Conservation (phyloP, 1,140 invertebrate species). For the Drosophila seguyi region DNA sequence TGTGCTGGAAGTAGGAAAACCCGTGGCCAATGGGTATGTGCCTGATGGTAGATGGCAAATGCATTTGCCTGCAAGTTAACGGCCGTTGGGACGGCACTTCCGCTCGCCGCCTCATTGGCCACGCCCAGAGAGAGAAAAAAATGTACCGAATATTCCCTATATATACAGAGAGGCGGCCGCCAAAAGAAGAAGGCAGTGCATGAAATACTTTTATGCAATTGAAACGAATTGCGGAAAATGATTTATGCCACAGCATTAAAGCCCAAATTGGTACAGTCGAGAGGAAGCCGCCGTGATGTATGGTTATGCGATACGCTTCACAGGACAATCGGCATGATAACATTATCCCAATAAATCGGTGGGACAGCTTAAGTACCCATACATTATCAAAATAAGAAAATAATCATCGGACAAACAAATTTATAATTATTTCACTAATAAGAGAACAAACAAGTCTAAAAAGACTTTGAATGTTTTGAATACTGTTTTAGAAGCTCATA, state of each 20-base stretch:
- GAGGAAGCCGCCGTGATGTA: constrained; percentile 51
- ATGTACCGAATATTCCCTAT: constrained; percentile 35
- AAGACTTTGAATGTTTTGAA: background rate
- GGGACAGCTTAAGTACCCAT: constrained; percentile 4
- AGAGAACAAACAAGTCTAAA: too few relatives aligned
- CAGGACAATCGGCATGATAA: constrained; percentile 23
- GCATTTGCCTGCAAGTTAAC: constrained; percentile 69
- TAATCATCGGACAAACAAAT: background rate
- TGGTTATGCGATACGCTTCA: constrained; percentile 48
- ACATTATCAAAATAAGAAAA: background rate
- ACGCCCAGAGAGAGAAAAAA: constrained; percentile 40
- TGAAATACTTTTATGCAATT: constrained; percentile 79
- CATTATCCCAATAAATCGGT: constrained; percentile 38
- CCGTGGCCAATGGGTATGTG: constrained; percentile 55
- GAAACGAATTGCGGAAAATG: constrained; percentile 74
- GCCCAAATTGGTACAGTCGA: constrained; percentile 66
- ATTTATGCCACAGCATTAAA: constrained; percentile 78
- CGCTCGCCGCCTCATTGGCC: constrained; percentile 54
- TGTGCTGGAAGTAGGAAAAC: constrained; percentile 17
- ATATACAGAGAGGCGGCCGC: constrained; percentile 3
- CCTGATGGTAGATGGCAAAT: constrained; percentile 74
- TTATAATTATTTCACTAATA: background rate
- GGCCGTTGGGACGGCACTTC: constrained; percentile 41
- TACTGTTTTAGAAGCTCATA: background rate
- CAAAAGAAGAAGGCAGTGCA: constrained; percentile 29